Percentiles rank a stretch among this genome's conserved stretches.
Evolutionary conservation across 2,888 invertebrate species (phyloP).

Genomic region (Gordius sp.): DNA sequence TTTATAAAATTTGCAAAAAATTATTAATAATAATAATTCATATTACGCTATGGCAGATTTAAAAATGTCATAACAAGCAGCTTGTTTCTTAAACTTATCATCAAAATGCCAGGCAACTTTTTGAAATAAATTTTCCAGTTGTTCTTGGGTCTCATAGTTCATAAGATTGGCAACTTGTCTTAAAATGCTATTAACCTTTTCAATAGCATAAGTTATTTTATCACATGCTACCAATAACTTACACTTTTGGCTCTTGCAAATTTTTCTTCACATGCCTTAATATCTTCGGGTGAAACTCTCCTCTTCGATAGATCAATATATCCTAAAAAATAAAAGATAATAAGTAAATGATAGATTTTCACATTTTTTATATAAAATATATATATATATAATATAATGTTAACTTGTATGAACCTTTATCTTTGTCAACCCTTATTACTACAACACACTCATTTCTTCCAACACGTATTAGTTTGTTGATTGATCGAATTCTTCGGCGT

Average conservation of each 20-base stretch:
- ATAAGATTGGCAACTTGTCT: conserved; percentile 84
- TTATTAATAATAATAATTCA: conserved; percentile 13
- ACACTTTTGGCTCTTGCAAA: conserved; percentile 94
- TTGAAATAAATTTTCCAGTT: conserved; percentile 72
- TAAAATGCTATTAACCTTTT: conserved; percentile 55
- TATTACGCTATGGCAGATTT: conserved; percentile 75
- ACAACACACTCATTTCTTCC: conserved; percentile 96
- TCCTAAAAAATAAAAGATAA: conserved; percentile 34
- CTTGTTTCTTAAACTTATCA: conserved; percentile 76
- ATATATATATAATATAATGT: background rate
- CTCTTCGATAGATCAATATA: conserved; percentile 98
- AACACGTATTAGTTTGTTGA: conserved; percentile 90
- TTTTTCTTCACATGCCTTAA: conserved; percentile 86
- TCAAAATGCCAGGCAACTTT: conserved; percentile 96
- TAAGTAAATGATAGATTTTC: background rate
- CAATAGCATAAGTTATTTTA: background rate
- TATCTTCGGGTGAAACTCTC: conserved; percentile 86
- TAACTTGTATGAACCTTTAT: conserved; percentile 60
- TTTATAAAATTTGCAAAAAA: background rate
- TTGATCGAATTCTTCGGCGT: conserved; percentile 84
- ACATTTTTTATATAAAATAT: no score
- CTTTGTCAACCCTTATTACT: conserved; percentile 91
- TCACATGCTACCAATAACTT: conserved; percentile 21
- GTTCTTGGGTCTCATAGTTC: conserved; percentile 61
- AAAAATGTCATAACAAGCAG: conserved; percentile 84